phyloP scores from a whole-genome alignment of 2,888 invertebrate genomes.

The Drosophila kanekoi region DNA sequence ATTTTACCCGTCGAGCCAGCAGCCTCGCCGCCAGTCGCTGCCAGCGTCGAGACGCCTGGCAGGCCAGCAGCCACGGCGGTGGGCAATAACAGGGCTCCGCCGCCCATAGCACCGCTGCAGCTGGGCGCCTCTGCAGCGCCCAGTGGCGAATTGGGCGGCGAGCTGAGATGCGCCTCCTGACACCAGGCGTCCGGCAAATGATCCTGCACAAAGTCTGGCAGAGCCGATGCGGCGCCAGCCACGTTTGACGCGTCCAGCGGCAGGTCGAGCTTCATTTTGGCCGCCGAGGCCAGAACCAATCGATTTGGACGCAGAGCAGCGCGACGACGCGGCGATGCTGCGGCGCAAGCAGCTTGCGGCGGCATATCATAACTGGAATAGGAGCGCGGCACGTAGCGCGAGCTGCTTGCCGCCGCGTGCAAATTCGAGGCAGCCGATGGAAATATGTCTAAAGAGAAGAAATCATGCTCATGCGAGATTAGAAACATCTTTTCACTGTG shows the following conservation, averaged over 20 bases:
- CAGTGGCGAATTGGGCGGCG: constrained; percentile 82
- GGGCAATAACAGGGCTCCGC: constrained; percentile 40
- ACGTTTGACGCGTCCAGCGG: constrained; percentile 69
- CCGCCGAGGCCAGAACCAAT: constrained; percentile 67
- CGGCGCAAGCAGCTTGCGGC: constrained; percentile 68
- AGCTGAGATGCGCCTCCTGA: constrained; percentile 82
- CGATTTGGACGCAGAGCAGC: constrained; percentile 71
- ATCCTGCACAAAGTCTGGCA: constrained; percentile 96
- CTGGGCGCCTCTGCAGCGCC: constrained; percentile 63
- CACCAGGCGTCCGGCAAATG: constrained; percentile 91
- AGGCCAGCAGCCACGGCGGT: constrained; percentile 50
- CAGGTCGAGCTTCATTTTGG: constrained; percentile 80
- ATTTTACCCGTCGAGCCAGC: constrained; percentile 70
- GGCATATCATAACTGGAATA: constrained; percentile 84
- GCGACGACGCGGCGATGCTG: constrained; percentile 61
- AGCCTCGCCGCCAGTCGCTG: constrained; percentile 33
- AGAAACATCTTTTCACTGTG: neutral
- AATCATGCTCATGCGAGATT: neutral
- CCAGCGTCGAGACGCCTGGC: constrained; percentile 44
- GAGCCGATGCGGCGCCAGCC: constrained; percentile 82
- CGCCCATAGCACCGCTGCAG: constrained; percentile 50
- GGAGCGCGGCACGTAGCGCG: constrained; percentile 83
- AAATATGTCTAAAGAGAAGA: constrained; percentile 53
- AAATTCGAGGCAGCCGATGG: constrained; percentile 58
- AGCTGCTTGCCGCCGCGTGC: constrained; percentile 36